phyloP scores from a whole-genome alignment of 2,113 vertebrate species.

The Myrmophylax atrothorax region DNA sequence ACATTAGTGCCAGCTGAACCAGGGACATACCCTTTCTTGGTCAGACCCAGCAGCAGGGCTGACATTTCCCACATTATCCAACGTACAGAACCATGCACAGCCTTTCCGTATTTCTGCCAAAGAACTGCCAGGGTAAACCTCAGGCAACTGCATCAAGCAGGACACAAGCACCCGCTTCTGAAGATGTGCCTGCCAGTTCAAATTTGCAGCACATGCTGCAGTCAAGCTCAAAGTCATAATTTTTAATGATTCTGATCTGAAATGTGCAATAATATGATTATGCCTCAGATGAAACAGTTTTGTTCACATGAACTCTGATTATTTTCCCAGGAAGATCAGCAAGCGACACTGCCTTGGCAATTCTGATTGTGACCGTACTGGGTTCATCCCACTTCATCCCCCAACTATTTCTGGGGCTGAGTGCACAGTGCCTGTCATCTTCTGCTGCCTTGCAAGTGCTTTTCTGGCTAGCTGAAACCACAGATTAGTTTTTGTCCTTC shows the following conservation, averaged over 20 bases:
- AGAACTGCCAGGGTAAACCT: not conserved
- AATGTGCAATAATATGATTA: not conserved
- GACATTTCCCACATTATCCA: not conserved
- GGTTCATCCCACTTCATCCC: not conserved
- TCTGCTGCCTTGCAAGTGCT: not conserved
- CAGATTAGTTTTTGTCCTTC: not conserved
- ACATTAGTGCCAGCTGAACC: not conserved
- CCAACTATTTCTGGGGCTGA: not conserved
- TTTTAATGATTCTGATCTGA: not conserved
- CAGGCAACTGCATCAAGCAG: not conserved
- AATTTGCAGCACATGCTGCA: not conserved
- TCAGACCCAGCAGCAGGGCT: not conserved
- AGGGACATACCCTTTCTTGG: not conserved
- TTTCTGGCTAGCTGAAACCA: not conserved
- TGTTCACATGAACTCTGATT: not conserved
- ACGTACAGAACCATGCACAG: fast-evolving
- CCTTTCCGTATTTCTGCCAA: fast-evolving
- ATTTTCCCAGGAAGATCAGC: not conserved
- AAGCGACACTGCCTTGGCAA: not conserved
- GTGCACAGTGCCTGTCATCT: fast-evolving
- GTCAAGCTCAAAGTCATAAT: not conserved
- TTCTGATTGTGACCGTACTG: fast-evolving
- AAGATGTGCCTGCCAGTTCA: not conserved
- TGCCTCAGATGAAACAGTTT: not conserved
- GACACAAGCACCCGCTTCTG: not conserved